Percentiles rank a stretch among this genome's conserved stretches.
phyloP scores from a whole-genome alignment of 2,888 invertebrate species.

The Cloeon dipterum region DNA sequence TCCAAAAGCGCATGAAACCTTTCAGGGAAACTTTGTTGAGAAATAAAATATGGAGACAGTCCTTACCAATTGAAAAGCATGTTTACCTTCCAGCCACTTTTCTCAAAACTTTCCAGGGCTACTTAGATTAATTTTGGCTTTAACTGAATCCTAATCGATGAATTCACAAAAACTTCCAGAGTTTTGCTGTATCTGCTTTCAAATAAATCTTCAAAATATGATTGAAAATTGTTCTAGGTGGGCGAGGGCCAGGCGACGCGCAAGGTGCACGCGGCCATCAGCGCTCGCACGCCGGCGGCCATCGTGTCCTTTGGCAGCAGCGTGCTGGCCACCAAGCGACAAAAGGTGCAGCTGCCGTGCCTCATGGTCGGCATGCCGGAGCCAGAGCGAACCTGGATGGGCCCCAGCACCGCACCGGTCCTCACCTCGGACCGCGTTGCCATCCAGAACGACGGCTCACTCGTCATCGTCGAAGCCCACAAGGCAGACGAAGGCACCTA shows the following conservation, averaged over 20 bases:
- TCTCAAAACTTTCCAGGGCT: too few relatives aligned
- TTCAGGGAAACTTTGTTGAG: too few relatives aligned
- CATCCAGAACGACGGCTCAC: constrained; percentile 12
- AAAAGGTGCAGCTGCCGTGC: constrained; percentile 8
- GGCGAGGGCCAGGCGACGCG: constrained; percentile 17
- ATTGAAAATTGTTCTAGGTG: too few relatives aligned
- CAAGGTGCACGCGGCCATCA: constrained; percentile 15
- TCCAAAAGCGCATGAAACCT: too few relatives aligned
- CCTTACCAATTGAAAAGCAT: too few relatives aligned
- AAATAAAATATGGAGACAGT: too few relatives aligned
- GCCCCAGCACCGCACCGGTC: constrained; percentile 6
- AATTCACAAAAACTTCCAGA: too few relatives aligned
- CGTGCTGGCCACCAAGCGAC: constrained; percentile 7
- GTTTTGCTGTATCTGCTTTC: too few relatives aligned
- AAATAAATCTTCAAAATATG: too few relatives aligned
- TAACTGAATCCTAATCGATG: too few relatives aligned
- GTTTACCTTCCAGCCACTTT: too few relatives aligned
- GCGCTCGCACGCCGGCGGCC: constrained; percentile 12
- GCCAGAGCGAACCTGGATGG: constrained; percentile 11
- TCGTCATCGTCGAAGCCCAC: constrained; percentile 14
- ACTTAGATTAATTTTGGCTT: too few relatives aligned
- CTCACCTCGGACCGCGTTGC: neutral
- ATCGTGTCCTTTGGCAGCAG: constrained; percentile 9
- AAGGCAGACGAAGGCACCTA: constrained; percentile 15
- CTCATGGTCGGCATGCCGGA: constrained; percentile 9